A percentile compares a stretch with the other conserved stretches of the same genome.
Evolutionary conservation across 2,888 invertebrate species (phyloP).

Genomic region (Antitype chi): DNA sequence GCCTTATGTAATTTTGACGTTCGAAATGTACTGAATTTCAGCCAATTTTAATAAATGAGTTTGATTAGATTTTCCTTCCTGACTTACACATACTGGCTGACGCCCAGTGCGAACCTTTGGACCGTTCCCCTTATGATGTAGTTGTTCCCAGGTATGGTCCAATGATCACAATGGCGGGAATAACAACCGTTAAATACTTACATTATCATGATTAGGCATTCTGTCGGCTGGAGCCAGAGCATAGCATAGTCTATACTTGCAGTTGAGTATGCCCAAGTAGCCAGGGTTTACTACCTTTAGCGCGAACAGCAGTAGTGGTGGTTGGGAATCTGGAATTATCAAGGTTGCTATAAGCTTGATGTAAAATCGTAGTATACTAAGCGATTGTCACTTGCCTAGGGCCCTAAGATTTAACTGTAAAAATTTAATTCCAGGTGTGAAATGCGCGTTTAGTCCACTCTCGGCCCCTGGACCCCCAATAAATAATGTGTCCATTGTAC

Average conservation of each 20-base stretch:
- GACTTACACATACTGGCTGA: background rate
- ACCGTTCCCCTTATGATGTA: no score
- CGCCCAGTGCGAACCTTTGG: background rate
- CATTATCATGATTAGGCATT: constrained; percentile 74
- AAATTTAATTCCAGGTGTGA: no score
- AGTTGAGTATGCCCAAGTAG: constrained; percentile 79
- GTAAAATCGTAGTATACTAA: background rate
- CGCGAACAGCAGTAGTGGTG: constrained; percentile 67
- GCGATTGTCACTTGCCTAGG: no score
- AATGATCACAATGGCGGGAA: no score
- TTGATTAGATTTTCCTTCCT: background rate
- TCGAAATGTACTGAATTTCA: background rate
- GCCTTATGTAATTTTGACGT: no score
- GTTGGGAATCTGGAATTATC: constrained; percentile 52
- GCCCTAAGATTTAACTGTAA: no score
- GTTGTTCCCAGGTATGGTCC: no score
- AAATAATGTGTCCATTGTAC: no score
- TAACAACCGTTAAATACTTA: constrained; percentile 56
- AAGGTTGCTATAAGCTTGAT: background rate
- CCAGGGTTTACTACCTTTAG: constrained; percentile 78
- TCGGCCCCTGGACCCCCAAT: no score
- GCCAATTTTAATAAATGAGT: no score
- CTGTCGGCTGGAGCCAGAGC: constrained; percentile 77
- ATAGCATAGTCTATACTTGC: constrained; percentile 73
- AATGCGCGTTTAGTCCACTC: no score